Evolutionary conservation across 2,888 invertebrate genomes (phyloP).

Genomic region (Argyresthia albistria): DNA sequence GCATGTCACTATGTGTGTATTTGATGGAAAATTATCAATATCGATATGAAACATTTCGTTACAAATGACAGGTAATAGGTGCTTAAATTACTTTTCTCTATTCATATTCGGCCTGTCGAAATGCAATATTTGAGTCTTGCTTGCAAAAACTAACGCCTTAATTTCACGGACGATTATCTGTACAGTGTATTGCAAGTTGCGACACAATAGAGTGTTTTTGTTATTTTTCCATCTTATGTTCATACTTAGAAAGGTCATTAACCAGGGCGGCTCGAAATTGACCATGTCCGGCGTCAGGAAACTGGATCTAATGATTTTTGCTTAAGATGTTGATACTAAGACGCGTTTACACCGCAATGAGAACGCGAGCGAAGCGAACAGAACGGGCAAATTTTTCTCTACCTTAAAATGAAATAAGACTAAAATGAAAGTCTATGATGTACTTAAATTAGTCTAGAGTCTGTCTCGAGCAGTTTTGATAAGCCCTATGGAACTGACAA

Average conservation of each 20-base stretch:
- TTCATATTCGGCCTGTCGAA: not conserved
- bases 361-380: not conserved
- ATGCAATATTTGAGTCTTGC: not conserved
- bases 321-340: constrained; percentile 22
- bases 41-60: too few relatives aligned
- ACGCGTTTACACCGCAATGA: constrained; percentile 5
- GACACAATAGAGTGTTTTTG: not conserved
- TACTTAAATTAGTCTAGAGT: too few relatives aligned
- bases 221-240: constrained; percentile 1
- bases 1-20: too few relatives aligned
- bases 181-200: not conserved
- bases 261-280: constrained; percentile 34
- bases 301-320: constrained; percentile 33
- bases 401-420: too few relatives aligned
- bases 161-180: not conserved
- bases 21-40: too few relatives aligned
- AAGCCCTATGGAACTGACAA: too few relatives aligned
- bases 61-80: not conserved
- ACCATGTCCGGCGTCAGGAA: constrained; percentile 32
- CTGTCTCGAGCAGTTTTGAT: too few relatives aligned
- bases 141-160: not conserved
- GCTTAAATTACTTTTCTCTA: too few relatives aligned
- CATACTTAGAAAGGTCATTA: constrained; percentile 31
- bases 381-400: not conserved
- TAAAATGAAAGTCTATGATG: too few relatives aligned